Evolutionary conservation across 2,113 vertebrate species (phyloP).

Genomic region (Ophthalmolycus amberensis): DNA sequence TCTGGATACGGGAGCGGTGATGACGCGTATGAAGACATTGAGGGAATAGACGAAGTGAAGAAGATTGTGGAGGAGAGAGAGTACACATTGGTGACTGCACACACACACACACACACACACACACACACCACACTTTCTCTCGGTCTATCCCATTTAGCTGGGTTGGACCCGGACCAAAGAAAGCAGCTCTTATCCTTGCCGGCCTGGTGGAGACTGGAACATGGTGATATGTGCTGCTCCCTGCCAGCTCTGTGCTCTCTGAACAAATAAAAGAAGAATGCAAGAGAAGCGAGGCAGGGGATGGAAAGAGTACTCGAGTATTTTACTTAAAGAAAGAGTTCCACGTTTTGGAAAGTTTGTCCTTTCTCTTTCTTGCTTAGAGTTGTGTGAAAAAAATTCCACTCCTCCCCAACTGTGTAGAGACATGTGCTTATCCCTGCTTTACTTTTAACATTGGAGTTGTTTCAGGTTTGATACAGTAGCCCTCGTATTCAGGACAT

Average conservation of each 20-base stretch:
- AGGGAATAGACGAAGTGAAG: slow-evolving; percentile 79
- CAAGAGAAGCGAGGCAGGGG: neutral
- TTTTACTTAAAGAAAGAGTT: slow-evolving; percentile 7
- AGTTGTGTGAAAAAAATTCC: neutral
- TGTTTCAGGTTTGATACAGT: neutral
- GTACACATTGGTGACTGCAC: slow-evolving; percentile 71
- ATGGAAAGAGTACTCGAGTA: neutral
- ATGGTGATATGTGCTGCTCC: slow-evolving; percentile 18
- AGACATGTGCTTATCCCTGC: neutral
- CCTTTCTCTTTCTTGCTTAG: neutral
- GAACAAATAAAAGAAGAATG: neutral
- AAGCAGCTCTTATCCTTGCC: slow-evolving; percentile 27
- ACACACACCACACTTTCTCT: neutral
- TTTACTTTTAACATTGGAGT: neutral
- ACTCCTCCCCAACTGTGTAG: neutral
- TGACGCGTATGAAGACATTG: slow-evolving; percentile 78
- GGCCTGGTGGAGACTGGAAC: slow-evolving; percentile 38
- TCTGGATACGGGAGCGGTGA: slow-evolving; percentile 91
- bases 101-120: neutral
- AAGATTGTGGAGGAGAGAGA: slow-evolving; percentile 80
- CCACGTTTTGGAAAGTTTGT: neutral
- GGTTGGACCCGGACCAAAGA: slow-evolving; percentile 23
- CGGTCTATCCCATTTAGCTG: neutral
- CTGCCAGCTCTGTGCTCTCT: slow-evolving; percentile 16
- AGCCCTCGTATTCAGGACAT: neutral